Base-by-base conservation (phyloP, 2,797 vertebrate genomes). In the Harpagifer antarcticus region DNA sequence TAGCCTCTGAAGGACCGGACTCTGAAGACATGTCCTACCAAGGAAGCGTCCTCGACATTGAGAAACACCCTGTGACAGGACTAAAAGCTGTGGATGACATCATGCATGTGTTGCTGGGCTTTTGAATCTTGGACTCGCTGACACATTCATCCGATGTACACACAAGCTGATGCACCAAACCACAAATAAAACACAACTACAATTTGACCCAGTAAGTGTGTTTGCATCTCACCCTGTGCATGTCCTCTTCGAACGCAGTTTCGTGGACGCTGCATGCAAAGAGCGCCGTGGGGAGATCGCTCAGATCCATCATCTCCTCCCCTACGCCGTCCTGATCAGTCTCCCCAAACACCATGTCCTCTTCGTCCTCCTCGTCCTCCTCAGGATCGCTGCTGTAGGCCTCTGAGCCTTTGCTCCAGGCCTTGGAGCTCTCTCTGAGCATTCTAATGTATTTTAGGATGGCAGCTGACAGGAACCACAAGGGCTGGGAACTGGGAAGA, bases 281-380 rank as follows among this genome's bases (percentile, higher is more conserved):
- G 5, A 99, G 96, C 0, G 96, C 95, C n/a, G 95, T 95, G 79
- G 97, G 97, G 76, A 99, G 90, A 85, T 98, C 96, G 33, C 96
- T 99, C 44, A 99, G 91, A 91, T 99, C 97, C 97, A 98, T 99
- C 95, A 98, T 96, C 90, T 97, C 97, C 66, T 96, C 96, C 37
- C 93, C 92, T 72, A 94, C 88, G 70, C 95, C 95, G 23, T 97
- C 96, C 76, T 96, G 96, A 82, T 97, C 96, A 0, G 92, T 95
- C 89, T 98, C 97, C 69, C 97, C 93, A 90, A 97, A 98, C 83
- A 96, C 94, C 88, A 97, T 97, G 79, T 97, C 97, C 85, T 97
- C 96, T 63, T 98, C 97, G 69, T 97, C 91, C 71, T 92, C 92
- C 47, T 97, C 96, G 9, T 98, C 96, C 62, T 94, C 94, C 75